Evolutionary conservation across 2,797 vertebrate species (phyloP), one percentile per base, ranked within the genome.

Genomic region (Scolopax bukidnonensis): DNA sequence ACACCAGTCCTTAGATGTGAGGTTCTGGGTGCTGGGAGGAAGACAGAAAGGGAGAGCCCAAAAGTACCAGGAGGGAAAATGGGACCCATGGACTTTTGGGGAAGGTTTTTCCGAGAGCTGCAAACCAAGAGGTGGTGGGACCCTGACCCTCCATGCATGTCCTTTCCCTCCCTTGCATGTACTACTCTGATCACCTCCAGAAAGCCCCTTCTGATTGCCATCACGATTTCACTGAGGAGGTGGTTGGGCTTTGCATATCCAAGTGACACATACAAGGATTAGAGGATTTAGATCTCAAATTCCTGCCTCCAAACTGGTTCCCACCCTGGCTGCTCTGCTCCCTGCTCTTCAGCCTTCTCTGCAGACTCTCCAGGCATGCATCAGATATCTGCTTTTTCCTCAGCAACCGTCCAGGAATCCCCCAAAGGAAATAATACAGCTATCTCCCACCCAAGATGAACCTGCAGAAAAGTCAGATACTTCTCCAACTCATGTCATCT

Each of bases 401-500:
- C 75, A 96, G 90, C 65, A 82, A 8, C 59, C 77, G 11, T 41
- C 81, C 89, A 96, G 79, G 65, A 91, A 36, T 64, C 86, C 79
- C 17, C 78, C 86, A 25, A 96, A 84, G 86, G 87, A 94, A 68
- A 50, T 38, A 43, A 61, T 30, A 64, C 80, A 61, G 41, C 65
- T 54, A 24, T 53, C 33, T 51, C 28, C 45, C 20, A 19, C 74
- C 36, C 95, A 38, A 84, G 96, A 82, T 16, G 79, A 81, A 41
- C 50, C 86, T 90, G 63, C 90, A 87, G 75, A 95, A 40, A 95
- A 82, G 89, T 83, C 86, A 79, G 84, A 89, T 5, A 9, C 36
- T 60, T 96, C 96, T 32, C 93, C 95, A 30, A 45, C 92, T 21
- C 68, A 11, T 8, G 3, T 87, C 93, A 97, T 88, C 91, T 98